A percentile compares a stretch with the other conserved stretches of the same genome.
phyloP scores from a whole-genome alignment of 64 coral and sea anemone species.

The Hydrozoanthus tunicans region DNA sequence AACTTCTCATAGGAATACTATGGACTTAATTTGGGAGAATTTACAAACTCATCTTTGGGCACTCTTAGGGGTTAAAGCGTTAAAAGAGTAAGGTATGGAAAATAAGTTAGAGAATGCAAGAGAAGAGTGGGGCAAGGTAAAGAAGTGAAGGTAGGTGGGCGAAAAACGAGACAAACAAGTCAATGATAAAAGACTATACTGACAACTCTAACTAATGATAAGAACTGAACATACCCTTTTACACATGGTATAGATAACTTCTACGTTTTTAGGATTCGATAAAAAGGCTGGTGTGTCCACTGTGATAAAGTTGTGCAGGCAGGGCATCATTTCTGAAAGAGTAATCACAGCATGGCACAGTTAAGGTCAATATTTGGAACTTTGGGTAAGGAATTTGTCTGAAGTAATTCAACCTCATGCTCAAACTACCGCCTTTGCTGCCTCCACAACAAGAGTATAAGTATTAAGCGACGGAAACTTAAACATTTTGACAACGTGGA shows the following conservation, averaged over 20 bases:
- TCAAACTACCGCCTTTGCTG: too few species aligned
- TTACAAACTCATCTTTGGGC: too few species aligned
- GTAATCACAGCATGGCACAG: neutral
- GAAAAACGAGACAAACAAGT: neutral
- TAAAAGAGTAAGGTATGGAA: neutral
- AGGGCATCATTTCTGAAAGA: conserved; percentile 93
- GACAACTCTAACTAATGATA: neutral
- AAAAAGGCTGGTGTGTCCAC: conserved; percentile 91
- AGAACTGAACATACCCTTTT: conserved; percentile 70
- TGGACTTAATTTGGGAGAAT: too few species aligned
- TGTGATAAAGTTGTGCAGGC: conserved; percentile 86
- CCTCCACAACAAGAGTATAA: too few species aligned
- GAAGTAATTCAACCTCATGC: too few species aligned
- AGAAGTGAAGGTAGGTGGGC: neutral
- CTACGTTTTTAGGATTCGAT: conserved; percentile 77
- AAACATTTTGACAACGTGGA: too few species aligned
- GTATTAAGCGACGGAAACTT: too few species aligned
- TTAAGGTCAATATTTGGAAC: neutral
- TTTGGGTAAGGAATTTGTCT: too few species aligned
- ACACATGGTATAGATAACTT: conserved; percentile 85
- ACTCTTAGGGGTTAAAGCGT: neutral
- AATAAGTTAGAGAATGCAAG: neutral
- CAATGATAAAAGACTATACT: neutral
- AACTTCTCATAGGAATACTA: too few species aligned
- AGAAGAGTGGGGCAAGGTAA: neutral